Conservation (phyloP, 2,797 vertebrate species). For the Pangasius krempfi region DNA sequence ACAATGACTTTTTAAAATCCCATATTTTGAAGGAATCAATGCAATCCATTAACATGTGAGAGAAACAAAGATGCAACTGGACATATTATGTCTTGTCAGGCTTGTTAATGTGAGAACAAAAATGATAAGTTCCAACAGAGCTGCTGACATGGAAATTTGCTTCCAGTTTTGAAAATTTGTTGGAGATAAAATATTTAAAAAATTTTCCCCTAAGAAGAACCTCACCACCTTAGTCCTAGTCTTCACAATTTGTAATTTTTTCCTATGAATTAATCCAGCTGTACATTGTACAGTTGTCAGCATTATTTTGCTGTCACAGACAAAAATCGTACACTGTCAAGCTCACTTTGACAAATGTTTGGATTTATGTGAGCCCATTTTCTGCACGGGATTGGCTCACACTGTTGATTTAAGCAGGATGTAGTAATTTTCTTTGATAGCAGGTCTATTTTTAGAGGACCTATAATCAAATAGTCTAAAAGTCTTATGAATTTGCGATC, state of each 20-base stretch:
- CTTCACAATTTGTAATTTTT: not conserved
- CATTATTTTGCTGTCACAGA: not conserved
- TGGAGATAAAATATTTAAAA: not conserved
- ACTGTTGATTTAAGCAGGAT: not conserved
- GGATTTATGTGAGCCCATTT: not conserved
- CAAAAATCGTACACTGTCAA: not conserved
- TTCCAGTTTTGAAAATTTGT: not conserved
- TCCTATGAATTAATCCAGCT: not conserved
- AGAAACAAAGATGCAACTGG: not conserved
- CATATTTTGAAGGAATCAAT: not conserved
- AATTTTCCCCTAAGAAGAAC: not conserved
- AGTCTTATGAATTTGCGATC: not conserved
- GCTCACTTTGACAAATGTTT: not conserved
- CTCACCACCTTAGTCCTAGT: not conserved
- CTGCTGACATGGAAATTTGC: not conserved
- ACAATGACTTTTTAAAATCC: not conserved
- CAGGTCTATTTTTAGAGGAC: not conserved
- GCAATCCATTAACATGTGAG: not conserved
- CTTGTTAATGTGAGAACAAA: not conserved
- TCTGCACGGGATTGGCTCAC: not conserved
- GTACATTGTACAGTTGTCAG: not conserved
- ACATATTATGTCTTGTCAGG: not conserved
- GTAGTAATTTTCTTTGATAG: not conserved
- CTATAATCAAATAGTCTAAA: not conserved
- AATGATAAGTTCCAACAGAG: not conserved